Conservation (phyloP, 2,113 vertebrate species). For the Physeter macrocephalus region DNA sequence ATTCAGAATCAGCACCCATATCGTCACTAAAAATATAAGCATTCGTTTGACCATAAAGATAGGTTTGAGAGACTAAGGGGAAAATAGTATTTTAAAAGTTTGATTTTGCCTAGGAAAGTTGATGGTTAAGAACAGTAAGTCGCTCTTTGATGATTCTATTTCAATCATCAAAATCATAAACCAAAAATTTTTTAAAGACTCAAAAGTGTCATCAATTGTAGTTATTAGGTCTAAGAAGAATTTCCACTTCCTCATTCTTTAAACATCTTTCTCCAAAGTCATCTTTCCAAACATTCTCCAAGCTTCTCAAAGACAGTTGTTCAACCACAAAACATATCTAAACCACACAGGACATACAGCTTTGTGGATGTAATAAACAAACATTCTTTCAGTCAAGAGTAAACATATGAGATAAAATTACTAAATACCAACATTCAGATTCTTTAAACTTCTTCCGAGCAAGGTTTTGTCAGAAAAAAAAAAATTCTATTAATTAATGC, state of each 20-base stretch:
- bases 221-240: background rate
- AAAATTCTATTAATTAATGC: background rate
- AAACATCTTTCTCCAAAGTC: conserved; percentile 43
- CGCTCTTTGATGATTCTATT: background rate
- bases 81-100: background rate
- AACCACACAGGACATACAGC: background rate
- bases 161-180: background rate
- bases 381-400: background rate
- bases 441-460: background rate
- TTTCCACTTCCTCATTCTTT: conserved; percentile 31
- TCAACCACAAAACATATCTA: background rate
- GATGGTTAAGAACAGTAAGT: conserved; percentile 17
- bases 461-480: background rate
- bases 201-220: background rate
- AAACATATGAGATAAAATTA: conserved; percentile 38
- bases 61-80: background rate
- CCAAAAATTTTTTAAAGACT: background rate
- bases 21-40: background rate
- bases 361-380: conserved; percentile 1
- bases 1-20: background rate
- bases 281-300: conserved; percentile 5
- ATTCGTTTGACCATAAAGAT: background rate
- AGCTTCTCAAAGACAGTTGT: conserved; percentile 3
- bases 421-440: background rate
- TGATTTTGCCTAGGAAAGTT: background rate